Conservation (phyloP, 2,797 vertebrate species). For the Microctenopoma steveboyesi region DNA sequence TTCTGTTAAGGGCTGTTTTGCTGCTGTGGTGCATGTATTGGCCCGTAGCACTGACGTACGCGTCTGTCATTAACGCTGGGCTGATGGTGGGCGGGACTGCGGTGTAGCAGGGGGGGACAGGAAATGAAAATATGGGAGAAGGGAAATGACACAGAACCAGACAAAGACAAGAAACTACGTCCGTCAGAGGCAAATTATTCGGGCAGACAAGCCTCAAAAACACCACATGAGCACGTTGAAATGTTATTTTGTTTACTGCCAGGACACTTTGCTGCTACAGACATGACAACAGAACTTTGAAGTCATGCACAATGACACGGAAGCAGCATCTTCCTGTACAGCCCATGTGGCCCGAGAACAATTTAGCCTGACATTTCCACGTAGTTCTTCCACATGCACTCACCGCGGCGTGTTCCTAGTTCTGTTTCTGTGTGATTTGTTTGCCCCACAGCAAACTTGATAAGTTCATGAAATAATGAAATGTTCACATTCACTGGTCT, state of each 20-base stretch:
- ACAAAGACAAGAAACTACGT: conserved; percentile 3
- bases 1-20: conserved; percentile 1
- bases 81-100: neutral
- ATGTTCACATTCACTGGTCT: too few relatives aligned
- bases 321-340: conserved; percentile 11
- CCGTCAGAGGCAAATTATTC: neutral
- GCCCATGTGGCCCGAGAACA: neutral
- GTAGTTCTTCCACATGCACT: neutral
- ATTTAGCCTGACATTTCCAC: conserved; percentile 6
- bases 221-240: neutral
- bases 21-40: neutral
- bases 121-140: conserved; percentile 71
- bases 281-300: too few relatives aligned
- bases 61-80: conserved; percentile 6
- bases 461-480: too few relatives aligned
- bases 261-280: neutral
- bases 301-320: neutral
- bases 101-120: conserved; percentile 40
- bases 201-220: neutral
- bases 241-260: neutral
- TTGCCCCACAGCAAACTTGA: too few relatives aligned
- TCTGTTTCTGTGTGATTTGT: too few relatives aligned
- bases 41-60: neutral
- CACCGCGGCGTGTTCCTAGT: too few relatives aligned
- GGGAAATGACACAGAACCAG: conserved; percentile 66